Evolutionary conservation across 2,888 invertebrate species (phyloP), one percentile per base, ranked within the genome.

Genomic region (Tineola bisselliella): DNA sequence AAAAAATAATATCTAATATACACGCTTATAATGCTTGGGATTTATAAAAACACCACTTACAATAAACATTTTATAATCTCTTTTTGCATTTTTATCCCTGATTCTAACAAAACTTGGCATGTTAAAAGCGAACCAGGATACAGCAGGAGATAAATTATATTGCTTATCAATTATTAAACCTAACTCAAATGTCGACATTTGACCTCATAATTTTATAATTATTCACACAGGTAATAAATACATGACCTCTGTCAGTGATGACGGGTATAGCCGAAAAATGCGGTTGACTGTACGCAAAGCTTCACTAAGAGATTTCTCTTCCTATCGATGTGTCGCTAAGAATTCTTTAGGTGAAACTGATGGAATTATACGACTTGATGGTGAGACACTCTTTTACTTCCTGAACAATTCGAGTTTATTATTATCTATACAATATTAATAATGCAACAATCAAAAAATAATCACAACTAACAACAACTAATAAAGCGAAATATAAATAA

Each of bases 261-360:
- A 90, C 75, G 93, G 93, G 70, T 96, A 96, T 88, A 95, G 92
- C 77, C 92, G 95, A 76, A 94, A 93, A 87, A 96, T 96, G 96
- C 93, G 93, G 89, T 89, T 96, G 74, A 95, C 95, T 84, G 94
- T 96, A 76, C 90, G 93, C 62, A 92, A 91, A 77, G 93, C 96
- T 65, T 91, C 92, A 60, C 87, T 89, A 63, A 90, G 89, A 69
- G 95, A 96, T 81, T 95, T 95, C 76, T 95, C 95, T 62, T 94
- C 94, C 61, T 96, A 95, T 88, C 93, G 94, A 77, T 96, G 95
- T 77, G 94, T 96, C 64, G 96, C 96, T 61, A 96, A 96, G 86
- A 96, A 96, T 81, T 95, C 95, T 48, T 89, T 95, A 43, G 95
- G 95, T 62, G 94, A 94, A 79, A 96, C 96, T 44, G 95, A 95